Percentiles rank a stretch among this genome's conserved stretches.
These are phyloP conservation scores for Aphelinus atriplicis DNA, from an alignment of 1,140 invertebrate species.

Conservation along the genomic window DNA sequence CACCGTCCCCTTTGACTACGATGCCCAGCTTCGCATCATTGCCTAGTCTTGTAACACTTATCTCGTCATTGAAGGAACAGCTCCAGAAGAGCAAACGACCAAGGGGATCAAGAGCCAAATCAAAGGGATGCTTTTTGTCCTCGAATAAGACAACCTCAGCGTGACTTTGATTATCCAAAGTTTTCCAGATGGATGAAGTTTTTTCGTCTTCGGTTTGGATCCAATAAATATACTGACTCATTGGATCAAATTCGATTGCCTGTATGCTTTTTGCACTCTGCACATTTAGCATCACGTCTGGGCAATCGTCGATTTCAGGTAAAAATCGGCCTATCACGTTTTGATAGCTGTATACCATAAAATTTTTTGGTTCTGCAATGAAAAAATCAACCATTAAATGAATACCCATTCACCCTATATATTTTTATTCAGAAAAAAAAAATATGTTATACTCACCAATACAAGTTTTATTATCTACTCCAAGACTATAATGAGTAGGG, in stretches of 20 bases:
- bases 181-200: constrained; percentile 77
- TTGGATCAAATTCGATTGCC: constrained; percentile 87
- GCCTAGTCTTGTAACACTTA: constrained; percentile 85
- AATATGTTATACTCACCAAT: constrained; percentile 63
- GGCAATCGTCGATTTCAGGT: constrained; percentile 78
- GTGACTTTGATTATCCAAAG: constrained; percentile 74
- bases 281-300: constrained; percentile 84
- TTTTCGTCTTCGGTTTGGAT: constrained; percentile 75
- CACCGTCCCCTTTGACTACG: constrained; percentile 76
- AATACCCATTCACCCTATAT: background rate
- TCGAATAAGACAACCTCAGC: constrained; percentile 69
- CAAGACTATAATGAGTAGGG: constrained; percentile 84
- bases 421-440: constrained; percentile 36
- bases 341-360: constrained; percentile 85
- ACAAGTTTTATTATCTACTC: constrained; percentile 79
- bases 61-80: constrained; percentile 81
- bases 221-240: constrained; percentile 81
- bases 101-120: constrained; percentile 86
- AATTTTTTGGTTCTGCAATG: constrained; percentile 79
- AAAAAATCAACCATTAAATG: background rate
- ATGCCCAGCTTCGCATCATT: constrained; percentile 73
- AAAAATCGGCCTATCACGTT: constrained; percentile 83
- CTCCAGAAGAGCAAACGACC: constrained; percentile 89
- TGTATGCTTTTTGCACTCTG: constrained; percentile 80
- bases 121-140: constrained; percentile 73